Percentiles rank a stretch among this genome's conserved stretches.
Evolutionary conservation across 2,888 invertebrate species (phyloP).

Genomic region (Caenorhabditis becei): DNA sequence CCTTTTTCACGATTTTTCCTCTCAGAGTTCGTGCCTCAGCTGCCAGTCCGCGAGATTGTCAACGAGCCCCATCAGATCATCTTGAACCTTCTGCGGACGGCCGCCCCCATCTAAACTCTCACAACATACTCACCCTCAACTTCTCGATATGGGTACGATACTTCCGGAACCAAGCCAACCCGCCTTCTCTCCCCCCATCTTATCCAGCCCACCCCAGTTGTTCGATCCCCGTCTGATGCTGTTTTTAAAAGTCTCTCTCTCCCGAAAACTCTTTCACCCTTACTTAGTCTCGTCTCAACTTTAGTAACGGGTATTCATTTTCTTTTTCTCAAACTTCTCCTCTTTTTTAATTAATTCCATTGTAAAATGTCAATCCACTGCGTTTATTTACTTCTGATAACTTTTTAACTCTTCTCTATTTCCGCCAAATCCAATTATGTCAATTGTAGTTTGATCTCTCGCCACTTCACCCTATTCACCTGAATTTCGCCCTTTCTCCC

Average conservation of each 20-base stretch:
- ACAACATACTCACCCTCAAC: slow-evolving; percentile 16
- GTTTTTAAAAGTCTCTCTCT: slow-evolving; percentile 17
- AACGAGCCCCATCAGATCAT: slow-evolving; percentile 68
- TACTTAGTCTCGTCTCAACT: slow-evolving; percentile 2
- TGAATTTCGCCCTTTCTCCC: neutral
- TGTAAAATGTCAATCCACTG: slow-evolving; percentile 20
- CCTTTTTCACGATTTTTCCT: slow-evolving; percentile 68
- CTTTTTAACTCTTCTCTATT: neutral
- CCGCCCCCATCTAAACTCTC: slow-evolving; percentile 11
- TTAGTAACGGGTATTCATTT: slow-evolving; percentile 34
- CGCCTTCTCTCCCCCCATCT: slow-evolving; percentile 1
- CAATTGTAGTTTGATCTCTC: slow-evolving; percentile 27
- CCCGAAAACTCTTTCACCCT: slow-evolving; percentile 22
- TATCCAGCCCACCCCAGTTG: slow-evolving; percentile 12
- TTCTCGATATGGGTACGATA: slow-evolving; percentile 63
- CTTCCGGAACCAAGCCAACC: slow-evolving; percentile 12
- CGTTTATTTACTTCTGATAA: neutral
- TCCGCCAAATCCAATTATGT: slow-evolving; percentile 19
- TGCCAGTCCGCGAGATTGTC: slow-evolving; percentile 71
- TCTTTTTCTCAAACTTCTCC: no score
- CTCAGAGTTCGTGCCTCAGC: slow-evolving; percentile 72
- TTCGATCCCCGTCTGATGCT: slow-evolving; percentile 21
- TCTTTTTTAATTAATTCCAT: no score
- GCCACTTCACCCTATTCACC: slow-evolving; percentile 6
- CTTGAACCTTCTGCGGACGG: slow-evolving; percentile 73